Evolutionary conservation across 2,888 invertebrate genomes (phyloP), one percentile per base, ranked within the genome.

Genomic region (Acanthosepion lycidas): DNA sequence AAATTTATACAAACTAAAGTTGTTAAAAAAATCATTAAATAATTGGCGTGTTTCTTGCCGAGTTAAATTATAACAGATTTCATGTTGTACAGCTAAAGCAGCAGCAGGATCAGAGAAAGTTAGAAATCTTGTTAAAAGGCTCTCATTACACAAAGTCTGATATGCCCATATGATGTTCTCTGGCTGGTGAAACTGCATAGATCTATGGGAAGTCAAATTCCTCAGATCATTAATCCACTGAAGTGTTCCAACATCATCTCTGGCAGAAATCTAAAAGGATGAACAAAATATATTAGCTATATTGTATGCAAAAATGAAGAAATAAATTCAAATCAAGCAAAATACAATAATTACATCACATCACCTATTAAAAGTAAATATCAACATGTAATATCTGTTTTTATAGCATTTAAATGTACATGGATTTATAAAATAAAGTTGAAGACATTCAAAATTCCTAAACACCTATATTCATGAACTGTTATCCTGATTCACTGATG

Each of bases 191-290:
- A 93, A 18, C 18, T 53, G 28, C 18, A n/a, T 53, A 51, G 93
- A 49, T 53, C 93, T 49, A 6, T 93, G 51, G 1, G 26, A 9
- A 6, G 53, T 6, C 6, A 93, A n/a, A 93, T 93, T 48, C 93
- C 48, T 42, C n/a, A 93, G 5, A 9, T 93, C 93, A n/a, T 93
- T 93, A 48, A 93, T 93, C 93, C 93, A 93, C 33, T 93, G 28
- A 51, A 93, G n/a, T 53, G 93, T 93, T 93, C 93, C 93, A 93
- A 93, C 18, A 51, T 93, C 93, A 53, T 93, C 93, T 51, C 93
- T 93, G 8, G 15, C 53, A 93, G 93, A 93, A 93, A 93, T 33
- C 93, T 93, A 20, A 51, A 49, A 49, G n/a, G 28, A n/a, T 53
- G 28, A 51, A 51, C 15, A 93, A 5, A 51, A 93, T 18, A 92